These are phyloP conservation scores for Galeopsomyia nigrocyanea DNA, from an alignment of 2,888 invertebrate genomes.

Conservation along the genomic window DNA sequence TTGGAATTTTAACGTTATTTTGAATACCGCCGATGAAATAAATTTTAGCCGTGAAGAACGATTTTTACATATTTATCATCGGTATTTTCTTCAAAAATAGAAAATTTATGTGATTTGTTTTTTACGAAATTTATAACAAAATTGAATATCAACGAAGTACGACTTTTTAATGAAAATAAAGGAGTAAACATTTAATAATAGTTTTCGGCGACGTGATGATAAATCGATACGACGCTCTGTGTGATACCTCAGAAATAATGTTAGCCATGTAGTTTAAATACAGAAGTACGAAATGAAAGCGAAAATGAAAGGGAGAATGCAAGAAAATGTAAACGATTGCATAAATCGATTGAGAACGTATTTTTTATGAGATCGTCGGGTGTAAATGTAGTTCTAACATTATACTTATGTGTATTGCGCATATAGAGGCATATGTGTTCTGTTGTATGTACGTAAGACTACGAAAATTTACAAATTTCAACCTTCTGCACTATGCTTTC, in stretches of 20 bases:
- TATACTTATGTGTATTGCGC: slow-evolving; percentile 32
- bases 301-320: slow-evolving; percentile 15
- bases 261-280: slow-evolving; percentile 23
- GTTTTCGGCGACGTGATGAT: slow-evolving; percentile 2
- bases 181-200: neutral
- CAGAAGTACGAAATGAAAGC: neutral
- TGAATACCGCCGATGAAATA: too few relatives aligned
- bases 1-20: too few relatives aligned
- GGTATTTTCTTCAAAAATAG: too few relatives aligned
- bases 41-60: too few relatives aligned
- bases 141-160: too few relatives aligned
- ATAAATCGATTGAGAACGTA: slow-evolving; percentile 27
- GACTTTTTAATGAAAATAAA: slow-evolving; percentile 21
- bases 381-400: slow-evolving; percentile 28
- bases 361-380: neutral
- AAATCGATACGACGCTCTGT: slow-evolving; percentile 16
- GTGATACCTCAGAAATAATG: slow-evolving; percentile 39
- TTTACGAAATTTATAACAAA: too few relatives aligned
- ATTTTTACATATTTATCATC: too few relatives aligned
- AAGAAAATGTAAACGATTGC: slow-evolving; percentile 22
- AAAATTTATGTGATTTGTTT: too few relatives aligned
- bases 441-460: neutral
- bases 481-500: neutral
- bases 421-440: slow-evolving; percentile 34
- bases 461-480: neutral